phyloP scores from a whole-genome alignment of 2,888 invertebrate species.

The Atethmia centrago region DNA sequence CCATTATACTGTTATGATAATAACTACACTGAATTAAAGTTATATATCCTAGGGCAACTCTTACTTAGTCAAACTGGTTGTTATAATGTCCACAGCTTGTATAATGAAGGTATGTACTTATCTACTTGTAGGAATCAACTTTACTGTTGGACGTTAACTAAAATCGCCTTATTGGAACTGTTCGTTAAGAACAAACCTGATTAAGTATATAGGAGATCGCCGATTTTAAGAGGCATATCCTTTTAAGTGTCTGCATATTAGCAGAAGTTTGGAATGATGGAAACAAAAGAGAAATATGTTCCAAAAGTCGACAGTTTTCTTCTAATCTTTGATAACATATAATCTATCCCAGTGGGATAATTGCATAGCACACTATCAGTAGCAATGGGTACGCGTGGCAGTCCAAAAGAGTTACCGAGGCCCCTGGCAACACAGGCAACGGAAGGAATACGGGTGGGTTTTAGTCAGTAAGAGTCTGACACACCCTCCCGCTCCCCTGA shows the following conservation, averaged over 20 bases:
- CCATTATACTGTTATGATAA: conserved; percentile 64
- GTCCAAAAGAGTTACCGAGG: too few species aligned
- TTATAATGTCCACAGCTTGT: conserved; percentile 29
- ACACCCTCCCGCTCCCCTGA: too few species aligned
- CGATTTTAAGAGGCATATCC: not conserved
- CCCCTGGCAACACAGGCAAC: too few species aligned
- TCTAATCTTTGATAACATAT: not conserved
- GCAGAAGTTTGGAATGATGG: not conserved
- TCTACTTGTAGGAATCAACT: conserved; percentile 15
- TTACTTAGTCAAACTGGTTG: conserved; percentile 54
- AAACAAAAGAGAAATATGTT: not conserved
- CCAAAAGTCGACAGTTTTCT: not conserved
- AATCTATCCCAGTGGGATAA: too few species aligned
- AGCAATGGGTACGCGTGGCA: too few species aligned
- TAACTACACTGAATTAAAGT: conserved; percentile 54
- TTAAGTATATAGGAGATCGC: not conserved
- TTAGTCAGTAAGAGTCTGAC: too few species aligned
- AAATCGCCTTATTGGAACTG: conserved; percentile 15
- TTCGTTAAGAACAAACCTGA: not conserved
- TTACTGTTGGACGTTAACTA: conserved; percentile 7
- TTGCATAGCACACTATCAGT: too few species aligned
- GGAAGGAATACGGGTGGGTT: too few species aligned
- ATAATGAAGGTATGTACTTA: conserved; percentile 38
- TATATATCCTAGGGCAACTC: conserved; percentile 56
- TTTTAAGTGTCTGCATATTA: not conserved